A percentile compares a stretch with the other conserved stretches of the same genome.
Conservation (phyloP, 1,140 invertebrate species). For the Macrotrachela quadricornifera region DNA sequence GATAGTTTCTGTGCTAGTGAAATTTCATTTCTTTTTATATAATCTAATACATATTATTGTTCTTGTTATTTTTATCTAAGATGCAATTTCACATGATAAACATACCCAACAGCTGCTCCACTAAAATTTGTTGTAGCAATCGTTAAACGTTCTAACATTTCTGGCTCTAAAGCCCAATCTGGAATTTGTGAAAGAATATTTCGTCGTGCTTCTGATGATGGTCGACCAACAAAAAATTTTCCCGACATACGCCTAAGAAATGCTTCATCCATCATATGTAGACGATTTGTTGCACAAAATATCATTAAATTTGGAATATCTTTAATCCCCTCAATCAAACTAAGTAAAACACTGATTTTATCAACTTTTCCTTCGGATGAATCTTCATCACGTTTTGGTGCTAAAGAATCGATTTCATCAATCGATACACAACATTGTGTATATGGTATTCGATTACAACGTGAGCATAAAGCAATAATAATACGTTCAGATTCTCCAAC, state of each 20-base stretch:
- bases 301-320: neutral
- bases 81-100: neutral
- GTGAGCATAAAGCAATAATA: neutral
- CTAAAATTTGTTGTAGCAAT: slow-evolving; percentile 1
- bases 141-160: neutral
- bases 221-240: neutral
- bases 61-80: no score
- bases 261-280: neutral
- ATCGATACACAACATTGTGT: neutral
- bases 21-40: no score
- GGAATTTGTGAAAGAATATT: no score
- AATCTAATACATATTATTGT: no score
- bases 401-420: neutral
- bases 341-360: neutral
- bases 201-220: no score
- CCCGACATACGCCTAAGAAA: neutral
- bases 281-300: neutral
- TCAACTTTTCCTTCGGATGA: neutral
- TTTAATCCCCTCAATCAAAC: neutral
- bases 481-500: neutral
- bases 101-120: neutral
- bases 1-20: no score
- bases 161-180: no score
- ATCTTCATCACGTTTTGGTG: slow-evolving; percentile 1
- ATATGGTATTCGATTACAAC: neutral